Conservation (phyloP, 2,113 vertebrate species). For the Coptodon bakossiorum region DNA sequence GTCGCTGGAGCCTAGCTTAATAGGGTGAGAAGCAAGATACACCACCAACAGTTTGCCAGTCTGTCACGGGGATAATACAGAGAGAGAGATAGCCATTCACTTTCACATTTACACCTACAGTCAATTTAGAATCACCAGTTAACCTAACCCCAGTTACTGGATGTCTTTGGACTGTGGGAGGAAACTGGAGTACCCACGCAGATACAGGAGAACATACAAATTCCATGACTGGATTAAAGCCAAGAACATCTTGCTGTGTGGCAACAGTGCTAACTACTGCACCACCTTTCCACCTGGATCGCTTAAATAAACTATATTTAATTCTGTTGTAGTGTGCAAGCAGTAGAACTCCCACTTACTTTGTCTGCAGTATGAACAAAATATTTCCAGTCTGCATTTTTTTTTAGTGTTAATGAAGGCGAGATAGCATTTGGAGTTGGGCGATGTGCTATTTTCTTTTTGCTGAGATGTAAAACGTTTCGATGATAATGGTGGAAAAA, state of each 20-base stretch:
- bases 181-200: neutral
- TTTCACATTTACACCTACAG: neutral
- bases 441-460: neutral
- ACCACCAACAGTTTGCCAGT: neutral
- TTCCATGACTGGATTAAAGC: neutral
- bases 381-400: neutral
- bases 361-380: neutral
- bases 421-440: neutral
- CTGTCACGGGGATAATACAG: neutral
- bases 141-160: neutral
- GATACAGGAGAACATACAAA: neutral
- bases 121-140: neutral
- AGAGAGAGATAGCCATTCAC: neutral
- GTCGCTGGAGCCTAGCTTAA: neutral
- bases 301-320: neutral
- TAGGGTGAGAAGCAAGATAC: neutral
- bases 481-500: neutral
- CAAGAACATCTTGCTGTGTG: neutral
- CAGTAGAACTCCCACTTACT: neutral
- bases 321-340: neutral
- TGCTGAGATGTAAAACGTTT: neutral
- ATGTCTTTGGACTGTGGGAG: neutral
- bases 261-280: neutral
- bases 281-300: neutral
- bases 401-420: neutral